Base-by-base conservation (phyloP, 2,797 vertebrate genomes). In the Antennarius maculatus region DNA sequence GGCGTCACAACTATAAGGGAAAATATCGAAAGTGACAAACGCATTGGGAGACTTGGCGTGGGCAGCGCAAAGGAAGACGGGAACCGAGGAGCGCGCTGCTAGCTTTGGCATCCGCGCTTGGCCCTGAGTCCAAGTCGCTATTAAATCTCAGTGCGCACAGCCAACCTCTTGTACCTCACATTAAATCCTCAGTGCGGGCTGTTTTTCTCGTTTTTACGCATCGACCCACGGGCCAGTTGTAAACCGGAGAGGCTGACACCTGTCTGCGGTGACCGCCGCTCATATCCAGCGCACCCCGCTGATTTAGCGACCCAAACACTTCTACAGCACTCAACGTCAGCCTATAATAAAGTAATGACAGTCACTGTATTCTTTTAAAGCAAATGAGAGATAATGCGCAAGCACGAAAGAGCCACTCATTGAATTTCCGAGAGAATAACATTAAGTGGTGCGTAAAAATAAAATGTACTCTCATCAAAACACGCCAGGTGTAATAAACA, bases 201-300 rank as follows among this genome's bases (percentile, higher is more conserved):
- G 75, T 61, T 80, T 81, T 80, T 53, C 53, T 72, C 34, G 3
- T 15, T 23, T 46, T 43, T 52, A 56, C 16, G 28, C 55, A 14
- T 46, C 15, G 61, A 70, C 55, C 59, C 46, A 64, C 62, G 47
- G 60, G 74, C 61, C 55, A 61, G 72, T 57, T 71, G 75, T 76
- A 79, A 84, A 61, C 66, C 23, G 66, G 65, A 60, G 56, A 71
- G 67, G 68, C 59, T 79, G 87, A 88, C 86, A 89, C 90, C 90
- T 91, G 91, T 84, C 82, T 63, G 61, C 12, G 18, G 17, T 49
- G 62, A 61, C 72, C 66, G 37, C 54, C 45, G 45, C 68, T 73
- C 57, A 6, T 61, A 68, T 69, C 66, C 80, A 31, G 69, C 46
- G 75, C 80, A 58, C 58, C 58, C 60, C 39, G 46, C 55, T 68